A percentile compares a stretch with the other conserved stretches of the same genome.
These are phyloP conservation scores for Notarius lentiginosus DNA, from an alignment of 2,113 vertebrate genomes.

Conservation along the genomic window DNA sequence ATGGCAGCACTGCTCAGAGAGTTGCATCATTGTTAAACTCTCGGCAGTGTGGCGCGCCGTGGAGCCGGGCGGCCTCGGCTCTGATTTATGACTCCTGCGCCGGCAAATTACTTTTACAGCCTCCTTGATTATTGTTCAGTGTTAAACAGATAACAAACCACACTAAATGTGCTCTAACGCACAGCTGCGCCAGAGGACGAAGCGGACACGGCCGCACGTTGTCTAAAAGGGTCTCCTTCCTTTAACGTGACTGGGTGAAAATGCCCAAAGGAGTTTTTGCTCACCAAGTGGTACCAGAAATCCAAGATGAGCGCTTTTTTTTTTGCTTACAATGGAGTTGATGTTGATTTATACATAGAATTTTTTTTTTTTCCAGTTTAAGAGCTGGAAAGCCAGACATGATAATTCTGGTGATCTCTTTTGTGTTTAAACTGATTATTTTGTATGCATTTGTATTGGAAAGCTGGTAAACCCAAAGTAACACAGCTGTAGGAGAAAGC, in stretches of 20 bases:
- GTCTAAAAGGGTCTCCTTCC: background rate
- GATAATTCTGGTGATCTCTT: background rate
- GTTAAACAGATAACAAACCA: slow-evolving; percentile 62
- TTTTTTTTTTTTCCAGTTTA: background rate
- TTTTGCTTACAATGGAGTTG: background rate
- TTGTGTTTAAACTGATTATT: background rate
- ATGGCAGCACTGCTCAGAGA: slow-evolving; percentile 41
- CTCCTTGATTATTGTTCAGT: slow-evolving; percentile 59
- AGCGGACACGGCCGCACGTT: background rate
- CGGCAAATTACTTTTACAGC: slow-evolving; percentile 61
- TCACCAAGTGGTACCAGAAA: background rate
- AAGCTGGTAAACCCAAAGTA: background rate
- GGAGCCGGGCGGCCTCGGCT: slow-evolving; percentile 5
- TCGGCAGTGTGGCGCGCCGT: slow-evolving; percentile 10
- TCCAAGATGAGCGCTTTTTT: background rate
- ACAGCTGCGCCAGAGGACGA: slow-evolving; percentile 29
- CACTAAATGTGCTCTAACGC: slow-evolving; percentile 47
- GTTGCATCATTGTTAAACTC: slow-evolving; percentile 57
- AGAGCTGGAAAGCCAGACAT: background rate
- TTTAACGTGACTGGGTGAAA: background rate
- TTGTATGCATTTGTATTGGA: background rate
- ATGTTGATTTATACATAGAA: background rate
- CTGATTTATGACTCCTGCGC: slow-evolving; percentile 57
- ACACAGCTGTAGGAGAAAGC: background rate
- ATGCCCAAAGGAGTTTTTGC: slow-evolving; percentile 12